These are phyloP conservation scores for Protula sp. DNA, from an alignment of 2,888 invertebrate species.

Conservation along the genomic window DNA sequence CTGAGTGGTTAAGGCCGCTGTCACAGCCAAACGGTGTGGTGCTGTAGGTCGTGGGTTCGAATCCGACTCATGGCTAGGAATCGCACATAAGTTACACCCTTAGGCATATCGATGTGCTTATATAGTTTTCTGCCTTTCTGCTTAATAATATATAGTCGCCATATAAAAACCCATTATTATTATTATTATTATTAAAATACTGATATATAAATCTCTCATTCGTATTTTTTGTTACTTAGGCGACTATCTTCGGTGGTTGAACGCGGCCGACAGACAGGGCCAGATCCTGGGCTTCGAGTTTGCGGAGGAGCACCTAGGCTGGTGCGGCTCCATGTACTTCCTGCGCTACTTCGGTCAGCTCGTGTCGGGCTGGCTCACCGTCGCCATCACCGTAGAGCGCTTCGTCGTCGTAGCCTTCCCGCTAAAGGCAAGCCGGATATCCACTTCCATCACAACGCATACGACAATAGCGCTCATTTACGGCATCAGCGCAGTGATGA, in stretches of 20 bases:
- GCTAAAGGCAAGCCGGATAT: conserved; percentile 23
- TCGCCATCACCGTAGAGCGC: conserved; percentile 30
- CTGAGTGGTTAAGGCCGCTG: too few relatives aligned
- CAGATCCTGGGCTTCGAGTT: not conserved
- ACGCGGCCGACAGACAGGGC: not conserved
- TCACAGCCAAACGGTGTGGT: too few relatives aligned
- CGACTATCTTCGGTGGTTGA: conserved; percentile 5
- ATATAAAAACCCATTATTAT: too few relatives aligned
- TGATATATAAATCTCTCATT: too few relatives aligned
- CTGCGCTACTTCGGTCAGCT: conserved; percentile 14
- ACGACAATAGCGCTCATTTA: conserved; percentile 24
- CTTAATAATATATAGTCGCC: too few relatives aligned
- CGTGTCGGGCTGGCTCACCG: conserved; percentile 30
- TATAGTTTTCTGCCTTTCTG: too few relatives aligned
- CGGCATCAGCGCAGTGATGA: conserved; percentile 24
- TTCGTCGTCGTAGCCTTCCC: conserved; percentile 30
- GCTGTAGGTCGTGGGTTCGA: too few relatives aligned
- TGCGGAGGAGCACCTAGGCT: not conserved
- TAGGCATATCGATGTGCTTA: too few relatives aligned
- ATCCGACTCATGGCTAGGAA: too few relatives aligned
- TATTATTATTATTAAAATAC: too few relatives aligned
- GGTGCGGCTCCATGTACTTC: conserved; percentile 5
- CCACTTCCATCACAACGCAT: conserved; percentile 25
- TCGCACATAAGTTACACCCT: too few relatives aligned
- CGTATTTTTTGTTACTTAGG: not conserved